These are phyloP conservation scores for Nothoprocta pentlandii DNA, from an alignment of 2,113 vertebrate genomes.

Conservation along the genomic window DNA sequence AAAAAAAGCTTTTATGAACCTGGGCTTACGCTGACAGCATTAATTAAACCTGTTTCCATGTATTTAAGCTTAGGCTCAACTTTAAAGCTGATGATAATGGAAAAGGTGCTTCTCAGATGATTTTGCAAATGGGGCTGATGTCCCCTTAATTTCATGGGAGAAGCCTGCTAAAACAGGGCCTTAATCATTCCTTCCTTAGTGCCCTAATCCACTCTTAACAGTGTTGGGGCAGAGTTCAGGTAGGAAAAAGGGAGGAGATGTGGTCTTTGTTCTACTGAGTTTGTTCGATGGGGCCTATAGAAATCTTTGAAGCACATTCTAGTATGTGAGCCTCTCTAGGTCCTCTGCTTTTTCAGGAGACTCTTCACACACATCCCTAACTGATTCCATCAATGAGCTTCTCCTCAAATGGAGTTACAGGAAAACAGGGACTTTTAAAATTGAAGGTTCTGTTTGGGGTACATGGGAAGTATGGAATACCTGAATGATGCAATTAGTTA, in stretches of 20 bases:
- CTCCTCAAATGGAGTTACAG: background rate
- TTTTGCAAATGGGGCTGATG: background rate
- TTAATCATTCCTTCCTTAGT: background rate
- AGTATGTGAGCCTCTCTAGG: background rate
- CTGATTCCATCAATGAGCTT: background rate
- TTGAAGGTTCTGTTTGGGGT: background rate
- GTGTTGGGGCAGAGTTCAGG: background rate
- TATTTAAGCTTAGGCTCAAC: background rate
- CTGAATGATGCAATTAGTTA: background rate
- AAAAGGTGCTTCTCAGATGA: background rate
- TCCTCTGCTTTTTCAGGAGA: background rate
- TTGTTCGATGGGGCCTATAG: background rate
- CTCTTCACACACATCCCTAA: background rate
- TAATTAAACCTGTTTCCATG: background rate
- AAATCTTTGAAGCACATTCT: background rate
- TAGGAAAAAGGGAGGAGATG: background rate
- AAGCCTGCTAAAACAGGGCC: background rate
- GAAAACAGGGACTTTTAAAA: background rate
- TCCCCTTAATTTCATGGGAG: accelerated
- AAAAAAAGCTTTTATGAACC: background rate
- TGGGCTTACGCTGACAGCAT: background rate
- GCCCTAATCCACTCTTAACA: background rate
- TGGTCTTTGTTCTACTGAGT: background rate
- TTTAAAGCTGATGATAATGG: background rate
- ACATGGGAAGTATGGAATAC: background rate